A percentile compares a stretch with the other conserved stretches of the same genome.
Evolutionary conservation across 1,140 invertebrate species (phyloP).

Genomic region (Caenorhabditis tropicalis): DNA sequence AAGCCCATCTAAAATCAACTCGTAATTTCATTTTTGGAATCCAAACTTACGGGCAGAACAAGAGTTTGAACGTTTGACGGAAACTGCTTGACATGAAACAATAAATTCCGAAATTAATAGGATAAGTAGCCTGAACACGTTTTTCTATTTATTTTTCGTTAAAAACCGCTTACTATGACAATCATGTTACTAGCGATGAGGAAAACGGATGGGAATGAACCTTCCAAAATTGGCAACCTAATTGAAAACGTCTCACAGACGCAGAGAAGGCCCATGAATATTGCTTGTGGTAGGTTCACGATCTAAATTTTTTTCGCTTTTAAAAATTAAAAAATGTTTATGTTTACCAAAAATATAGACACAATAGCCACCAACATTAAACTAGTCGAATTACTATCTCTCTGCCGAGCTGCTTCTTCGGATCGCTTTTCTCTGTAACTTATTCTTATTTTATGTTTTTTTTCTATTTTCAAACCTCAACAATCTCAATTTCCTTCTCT

Average conservation of each 20-base stretch:
- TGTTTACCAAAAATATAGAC: conserved; percentile 80
- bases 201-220: conserved; percentile 82
- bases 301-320: conserved; percentile 68
- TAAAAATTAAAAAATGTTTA: background rate
- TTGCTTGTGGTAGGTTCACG: conserved; percentile 88
- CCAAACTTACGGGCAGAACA: conserved; percentile 76
- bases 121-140: conserved; percentile 78
- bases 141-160: background rate
- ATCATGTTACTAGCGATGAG: conserved; percentile 89
- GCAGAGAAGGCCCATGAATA: conserved; percentile 85
- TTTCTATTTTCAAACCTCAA: conserved; percentile 60
- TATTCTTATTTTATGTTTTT: background rate
- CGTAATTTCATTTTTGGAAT: background rate
- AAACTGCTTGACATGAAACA: conserved; percentile 93
- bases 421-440: conserved; percentile 77
- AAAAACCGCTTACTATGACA: conserved; percentile 78
- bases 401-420: conserved; percentile 81
- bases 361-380: conserved; percentile 94
- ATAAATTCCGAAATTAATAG: conserved; percentile 93
- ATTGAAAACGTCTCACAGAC: conserved; percentile 74
- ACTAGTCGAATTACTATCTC: conserved; percentile 84
- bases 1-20: background rate
- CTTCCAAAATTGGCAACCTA: conserved; percentile 77
- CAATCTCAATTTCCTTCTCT: conserved; percentile 76
- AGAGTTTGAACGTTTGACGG: conserved; percentile 87